phyloP scores from a whole-genome alignment of 2,888 invertebrate genomes.

The Drosophila borealis region DNA sequence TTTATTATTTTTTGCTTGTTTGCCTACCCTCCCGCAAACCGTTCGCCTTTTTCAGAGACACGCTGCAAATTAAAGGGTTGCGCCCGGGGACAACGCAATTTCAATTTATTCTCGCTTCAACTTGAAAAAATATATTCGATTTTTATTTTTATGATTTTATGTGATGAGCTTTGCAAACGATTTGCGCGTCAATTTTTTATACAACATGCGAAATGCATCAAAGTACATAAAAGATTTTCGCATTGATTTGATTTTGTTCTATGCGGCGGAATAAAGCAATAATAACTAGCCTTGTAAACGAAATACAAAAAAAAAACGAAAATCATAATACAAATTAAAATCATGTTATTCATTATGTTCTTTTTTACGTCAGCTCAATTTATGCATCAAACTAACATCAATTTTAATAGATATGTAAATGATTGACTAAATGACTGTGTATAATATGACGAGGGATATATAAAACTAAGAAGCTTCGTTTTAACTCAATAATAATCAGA shows the following conservation, averaged over 20 bases:
- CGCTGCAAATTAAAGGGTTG: constrained; percentile 23
- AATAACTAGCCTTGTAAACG: constrained; percentile 13
- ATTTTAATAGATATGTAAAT: not conserved
- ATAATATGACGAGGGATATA: not conserved
- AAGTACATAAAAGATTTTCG: constrained; percentile 50
- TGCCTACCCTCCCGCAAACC: not conserved
- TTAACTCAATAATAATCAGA: no score
- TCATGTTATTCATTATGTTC: constrained; percentile 8
- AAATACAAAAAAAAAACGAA: not conserved
- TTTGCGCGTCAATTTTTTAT: constrained; percentile 49
- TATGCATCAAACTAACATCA: constrained; percentile 3
- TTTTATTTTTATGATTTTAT: constrained; percentile 44
- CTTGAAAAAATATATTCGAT: constrained; percentile 53
- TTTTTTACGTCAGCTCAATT: constrained; percentile 7
- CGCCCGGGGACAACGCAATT: constrained; percentile 27
- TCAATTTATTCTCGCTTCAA: constrained; percentile 20
- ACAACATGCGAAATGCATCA: constrained; percentile 37
- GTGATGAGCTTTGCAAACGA: constrained; percentile 48
- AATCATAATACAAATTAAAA: not conserved
- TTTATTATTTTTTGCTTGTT: constrained; percentile 5
- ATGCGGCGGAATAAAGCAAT: constrained; percentile 18
- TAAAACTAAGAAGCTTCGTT: no score
- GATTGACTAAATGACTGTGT: not conserved
- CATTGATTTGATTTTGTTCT: constrained; percentile 51
- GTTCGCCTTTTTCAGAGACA: constrained; percentile 6